These are phyloP conservation scores for Drosophila peninsularis DNA, from an alignment of 2,888 invertebrate genomes.

Conservation along the genomic window DNA sequence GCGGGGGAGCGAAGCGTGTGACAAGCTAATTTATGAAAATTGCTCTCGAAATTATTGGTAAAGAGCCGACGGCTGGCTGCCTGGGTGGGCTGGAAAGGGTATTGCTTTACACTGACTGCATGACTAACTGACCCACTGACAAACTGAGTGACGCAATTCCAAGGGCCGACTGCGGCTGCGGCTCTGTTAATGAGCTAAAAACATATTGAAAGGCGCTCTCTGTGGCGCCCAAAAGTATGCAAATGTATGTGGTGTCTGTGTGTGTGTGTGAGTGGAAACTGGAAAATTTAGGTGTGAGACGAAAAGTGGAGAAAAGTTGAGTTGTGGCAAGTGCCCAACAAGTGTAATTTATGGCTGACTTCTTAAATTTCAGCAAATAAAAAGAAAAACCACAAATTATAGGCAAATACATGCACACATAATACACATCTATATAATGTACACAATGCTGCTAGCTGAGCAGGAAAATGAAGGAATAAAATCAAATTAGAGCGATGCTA, in stretches of 20 bases:
- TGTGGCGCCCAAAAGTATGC: slow-evolving; percentile 63
- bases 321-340: slow-evolving; percentile 55
- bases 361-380: slow-evolving; percentile 65
- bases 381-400: slow-evolving; percentile 56
- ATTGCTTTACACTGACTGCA: slow-evolving; percentile 17
- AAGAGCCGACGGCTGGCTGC: slow-evolving; percentile 27
- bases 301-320: slow-evolving; percentile 28
- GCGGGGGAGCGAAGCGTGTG: slow-evolving; percentile 31
- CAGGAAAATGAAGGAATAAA: slow-evolving; percentile 40
- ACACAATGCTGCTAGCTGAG: slow-evolving; percentile 46
- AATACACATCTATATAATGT: slow-evolving; percentile 12
- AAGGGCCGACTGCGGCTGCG: slow-evolving; percentile 10
- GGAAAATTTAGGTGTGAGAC: slow-evolving; percentile 11
- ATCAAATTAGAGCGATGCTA: slow-evolving; percentile 10
- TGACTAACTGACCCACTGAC: slow-evolving; percentile 10
- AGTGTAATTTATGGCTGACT: slow-evolving; percentile 70
- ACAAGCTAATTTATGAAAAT: slow-evolving; percentile 80
- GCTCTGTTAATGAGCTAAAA: slow-evolving; percentile 68
- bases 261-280: slow-evolving; percentile 11
- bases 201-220: slow-evolving; percentile 66
- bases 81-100: slow-evolving; percentile 16
- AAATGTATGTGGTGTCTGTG: slow-evolving; percentile 49
- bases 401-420: slow-evolving; percentile 38
- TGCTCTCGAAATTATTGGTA: slow-evolving; percentile 77
- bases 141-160: slow-evolving; percentile 58